Evolutionary conservation across 2,113 vertebrate genomes (phyloP), one percentile per base, ranked within the genome.

Genomic region (Oreochromis tanganicae): DNA sequence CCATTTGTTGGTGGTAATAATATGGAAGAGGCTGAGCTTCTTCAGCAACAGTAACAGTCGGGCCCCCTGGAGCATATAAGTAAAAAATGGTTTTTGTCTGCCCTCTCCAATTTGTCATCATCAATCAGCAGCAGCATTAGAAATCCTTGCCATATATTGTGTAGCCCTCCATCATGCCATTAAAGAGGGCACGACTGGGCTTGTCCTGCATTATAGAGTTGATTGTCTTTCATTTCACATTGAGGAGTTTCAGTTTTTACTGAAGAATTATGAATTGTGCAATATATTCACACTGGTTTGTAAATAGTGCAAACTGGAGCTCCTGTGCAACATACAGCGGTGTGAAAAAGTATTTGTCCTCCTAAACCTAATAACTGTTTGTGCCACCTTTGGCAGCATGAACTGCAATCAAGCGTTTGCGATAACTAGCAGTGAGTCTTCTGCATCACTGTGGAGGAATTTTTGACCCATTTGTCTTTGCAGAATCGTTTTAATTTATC

Each of bases 1-100:
- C 89, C 87, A 78, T 86, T 91, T 92, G 86, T 92, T 83, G 89
- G 75, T 73, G 52, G 83, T 87, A 83, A 75, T 48, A 75, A 88
- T 81, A 80, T 36, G 43, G 79, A 81, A 29, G 36, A 54, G 36
- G 79, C 79, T 83, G 68, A 83, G 86, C 59, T 36, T 59, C 27
- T 61, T 61, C 57, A 48, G 17, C 80, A 43, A 46, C 80, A 78
- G 14, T 46, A 29, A 81, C 80, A 48, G 10, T 61, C 24, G n/a
- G 56, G 3, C 16, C n/a, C 34, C 55, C 36, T 46, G 19, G 6
- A 81, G 21, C 41, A n/a, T 19, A 52, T 13, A 52, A 78, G 80
- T 61, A 13, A 48, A 57, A 8, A 41, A 81, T 61, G n/a, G 0
- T 8, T 82, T 82, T 61, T 48, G 56, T 46, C 27, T 48, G 41